phyloP scores from a whole-genome alignment of 2,888 invertebrate genomes.

The Leptogaster cylindrica region DNA sequence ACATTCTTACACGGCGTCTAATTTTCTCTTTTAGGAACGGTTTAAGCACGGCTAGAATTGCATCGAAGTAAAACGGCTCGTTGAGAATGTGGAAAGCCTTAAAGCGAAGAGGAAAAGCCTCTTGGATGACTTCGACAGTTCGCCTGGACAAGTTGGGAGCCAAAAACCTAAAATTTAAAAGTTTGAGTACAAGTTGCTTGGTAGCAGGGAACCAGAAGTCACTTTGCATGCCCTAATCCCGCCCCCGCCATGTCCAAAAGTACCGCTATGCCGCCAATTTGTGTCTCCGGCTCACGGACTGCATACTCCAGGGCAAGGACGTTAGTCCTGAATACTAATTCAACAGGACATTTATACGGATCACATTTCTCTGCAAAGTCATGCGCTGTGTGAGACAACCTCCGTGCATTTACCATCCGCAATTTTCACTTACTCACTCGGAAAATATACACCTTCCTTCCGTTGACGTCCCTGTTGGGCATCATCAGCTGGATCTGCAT shows the following conservation, averaged over 20 bases:
- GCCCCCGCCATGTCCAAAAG: constrained; percentile 62
- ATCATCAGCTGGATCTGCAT: constrained; percentile 62
- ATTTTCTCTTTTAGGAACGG: constrained; percentile 71
- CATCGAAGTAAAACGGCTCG: constrained; percentile 78
- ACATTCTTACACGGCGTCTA: constrained; percentile 63
- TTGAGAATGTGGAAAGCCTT: constrained; percentile 75
- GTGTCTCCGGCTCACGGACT: constrained; percentile 65
- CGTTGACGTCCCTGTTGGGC: constrained; percentile 58
- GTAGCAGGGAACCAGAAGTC: no score
- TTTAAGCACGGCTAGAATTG: constrained; percentile 74
- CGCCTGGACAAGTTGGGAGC: constrained; percentile 63
- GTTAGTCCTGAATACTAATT: constrained; percentile 65
- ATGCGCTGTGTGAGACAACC: background rate
- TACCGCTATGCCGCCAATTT: constrained; percentile 62
- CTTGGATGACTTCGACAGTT: constrained; percentile 64
- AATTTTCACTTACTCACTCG: constrained; percentile 58
- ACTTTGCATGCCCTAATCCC: constrained; percentile 63
- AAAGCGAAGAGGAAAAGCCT: constrained; percentile 70
- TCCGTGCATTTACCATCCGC: background rate
- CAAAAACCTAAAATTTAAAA: constrained; percentile 51
- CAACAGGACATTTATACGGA: constrained; percentile 61
- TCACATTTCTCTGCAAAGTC: constrained; percentile 61
- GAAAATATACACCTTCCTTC: constrained; percentile 61
- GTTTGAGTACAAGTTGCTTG: no score
- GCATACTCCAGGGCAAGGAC: constrained; percentile 65